phyloP scores from a whole-genome alignment of 2,797 vertebrate species.

The Melanotaenia maccullochi region DNA sequence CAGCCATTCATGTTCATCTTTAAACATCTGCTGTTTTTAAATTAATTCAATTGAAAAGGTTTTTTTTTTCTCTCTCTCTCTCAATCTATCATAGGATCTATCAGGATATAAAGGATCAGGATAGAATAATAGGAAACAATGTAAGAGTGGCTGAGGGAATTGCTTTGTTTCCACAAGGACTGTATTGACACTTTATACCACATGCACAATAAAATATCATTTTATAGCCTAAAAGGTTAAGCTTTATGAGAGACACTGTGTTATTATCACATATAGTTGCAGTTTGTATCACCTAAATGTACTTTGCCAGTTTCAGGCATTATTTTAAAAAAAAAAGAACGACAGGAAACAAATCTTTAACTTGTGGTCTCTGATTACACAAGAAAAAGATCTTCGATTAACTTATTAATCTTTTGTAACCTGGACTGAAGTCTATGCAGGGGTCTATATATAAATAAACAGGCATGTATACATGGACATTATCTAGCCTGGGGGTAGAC shows the following conservation, averaged over 20 bases:
- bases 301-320: neutral
- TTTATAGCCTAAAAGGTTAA: neutral
- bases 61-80: neutral
- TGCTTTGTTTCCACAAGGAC: neutral
- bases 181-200: neutral
- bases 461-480: conserved; percentile 16
- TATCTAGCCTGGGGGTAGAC: conserved; percentile 10
- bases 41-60: neutral
- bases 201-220: neutral
- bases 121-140: neutral
- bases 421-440: neutral
- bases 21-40: conserved; percentile 41
- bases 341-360: conserved; percentile 23
- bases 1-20: conserved; percentile 23
- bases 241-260: neutral
- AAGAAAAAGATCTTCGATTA: conserved; percentile 16
- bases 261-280: neutral
- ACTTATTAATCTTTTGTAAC: neutral
- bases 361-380: neutral
- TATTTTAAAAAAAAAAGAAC: no score
- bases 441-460: neutral
- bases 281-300: neutral
- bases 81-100: neutral
- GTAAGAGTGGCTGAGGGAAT: neutral
- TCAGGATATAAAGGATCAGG: conserved; percentile 1